These are phyloP conservation scores for Potamilus streckersoni DNA, from an alignment of 1,140 invertebrate genomes.

Conservation along the genomic window DNA sequence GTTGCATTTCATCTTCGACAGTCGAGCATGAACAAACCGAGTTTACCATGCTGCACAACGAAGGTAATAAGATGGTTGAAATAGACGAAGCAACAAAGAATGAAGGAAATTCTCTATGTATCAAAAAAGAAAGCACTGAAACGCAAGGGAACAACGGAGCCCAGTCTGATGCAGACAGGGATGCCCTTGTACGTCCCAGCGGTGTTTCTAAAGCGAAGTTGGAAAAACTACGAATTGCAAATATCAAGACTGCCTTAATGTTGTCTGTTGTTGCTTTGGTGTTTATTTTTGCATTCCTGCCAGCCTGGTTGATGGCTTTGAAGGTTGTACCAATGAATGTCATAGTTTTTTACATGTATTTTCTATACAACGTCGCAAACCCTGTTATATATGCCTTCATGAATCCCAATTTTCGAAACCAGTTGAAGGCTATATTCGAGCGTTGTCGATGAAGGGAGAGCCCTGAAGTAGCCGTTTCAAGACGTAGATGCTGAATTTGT, in stretches of 20 bases:
- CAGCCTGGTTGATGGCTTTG: conserved; percentile 60
- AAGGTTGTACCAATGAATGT: conserved; percentile 48
- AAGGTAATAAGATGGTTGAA: conserved; percentile 1
- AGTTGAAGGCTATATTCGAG: conserved; percentile 55
- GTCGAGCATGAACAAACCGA: conserved; percentile 30
- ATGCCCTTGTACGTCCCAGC: conserved; percentile 36
- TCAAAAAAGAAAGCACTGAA: conserved; percentile 16
- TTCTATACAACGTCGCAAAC: conserved; percentile 66
- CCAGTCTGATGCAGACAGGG: conserved; percentile 28
- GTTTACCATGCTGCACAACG: conserved; percentile 36
- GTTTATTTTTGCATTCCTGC: conserved; percentile 61
- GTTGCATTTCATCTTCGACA: conserved; percentile 10
- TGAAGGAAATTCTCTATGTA: conserved; percentile 12
- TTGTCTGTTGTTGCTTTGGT: conserved; percentile 63
- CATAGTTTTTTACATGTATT: conserved; percentile 64
- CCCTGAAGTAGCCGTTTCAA: too few relatives aligned
- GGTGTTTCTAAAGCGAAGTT: conserved; percentile 40
- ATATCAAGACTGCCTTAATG: conserved; percentile 65
- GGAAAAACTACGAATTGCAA: conserved; percentile 52
- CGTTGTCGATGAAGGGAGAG: conserved; percentile 19
- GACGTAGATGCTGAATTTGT: too few relatives aligned
- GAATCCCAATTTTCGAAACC: conserved; percentile 64
- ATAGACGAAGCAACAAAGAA: conserved; percentile 5
- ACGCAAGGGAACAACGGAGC: conserved; percentile 15
- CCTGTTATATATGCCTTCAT: conserved; percentile 66